These are phyloP conservation scores for Bergia sp. DNA, from an alignment of 92 coral and sea anemone species.

Conservation along the genomic window DNA sequence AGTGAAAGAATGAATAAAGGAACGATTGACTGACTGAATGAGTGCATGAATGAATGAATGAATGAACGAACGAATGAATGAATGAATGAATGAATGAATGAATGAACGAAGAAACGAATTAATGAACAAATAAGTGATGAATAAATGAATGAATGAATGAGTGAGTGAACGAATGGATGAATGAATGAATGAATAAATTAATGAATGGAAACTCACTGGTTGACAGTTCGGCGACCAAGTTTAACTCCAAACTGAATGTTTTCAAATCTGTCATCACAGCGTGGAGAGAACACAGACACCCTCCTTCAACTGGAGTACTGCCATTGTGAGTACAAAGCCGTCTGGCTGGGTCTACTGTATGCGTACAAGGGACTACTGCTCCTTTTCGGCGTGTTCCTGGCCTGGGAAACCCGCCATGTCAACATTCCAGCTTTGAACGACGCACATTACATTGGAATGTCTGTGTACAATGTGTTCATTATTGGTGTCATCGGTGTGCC, in stretches of 20 bases:
- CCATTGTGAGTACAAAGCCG: constrained; percentile 65
- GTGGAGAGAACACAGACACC: constrained; percentile 33
- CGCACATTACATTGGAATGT: constrained; percentile 74
- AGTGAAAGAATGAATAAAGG: too few species aligned
- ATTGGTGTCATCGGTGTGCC: constrained; percentile 65
- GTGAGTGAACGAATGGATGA: neutral
- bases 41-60: too few species aligned
- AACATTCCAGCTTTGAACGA: constrained; percentile 62
- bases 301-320: constrained; percentile 53
- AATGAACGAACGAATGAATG: too few species aligned
- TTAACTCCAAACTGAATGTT: neutral
- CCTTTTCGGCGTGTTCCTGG: constrained; percentile 60
- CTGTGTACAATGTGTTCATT: constrained; percentile 76
- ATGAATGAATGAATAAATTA: too few species aligned
- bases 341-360: constrained; percentile 71
- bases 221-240: neutral
- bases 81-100: too few species aligned
- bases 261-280: neutral
- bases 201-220: neutral
- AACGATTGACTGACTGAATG: too few species aligned
- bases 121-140: neutral
- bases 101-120: too few species aligned
- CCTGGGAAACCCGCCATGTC: constrained; percentile 69
- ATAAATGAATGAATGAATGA: too few species aligned
- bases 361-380: constrained; percentile 55